Base-by-base conservation (phyloP, 92 coral and sea anemone species). In the Actinernus sp. region DNA sequence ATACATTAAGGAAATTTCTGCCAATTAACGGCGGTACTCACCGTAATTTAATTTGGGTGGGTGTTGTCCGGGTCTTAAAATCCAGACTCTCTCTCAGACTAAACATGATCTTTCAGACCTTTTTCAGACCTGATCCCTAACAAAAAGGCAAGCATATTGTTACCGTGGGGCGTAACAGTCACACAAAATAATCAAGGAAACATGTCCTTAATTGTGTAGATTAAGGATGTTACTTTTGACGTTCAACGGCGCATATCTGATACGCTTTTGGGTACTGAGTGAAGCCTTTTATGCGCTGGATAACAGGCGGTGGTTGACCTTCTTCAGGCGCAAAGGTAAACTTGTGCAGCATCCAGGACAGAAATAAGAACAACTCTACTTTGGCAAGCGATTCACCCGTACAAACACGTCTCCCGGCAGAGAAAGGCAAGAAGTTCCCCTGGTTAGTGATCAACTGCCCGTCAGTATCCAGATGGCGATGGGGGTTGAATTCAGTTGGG, bases 331-430 rank as follows among this genome's bases (percentile, higher is more conserved):
- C 58, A 36, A 86, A 73, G 16, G 83, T 73, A 39, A 49, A 86
- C 74, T 47, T 49, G 0, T 80, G 79, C 2, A 86, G 56, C 79
- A 86, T 49, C 52, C 68, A 66, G 13, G 88, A 49, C 43, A 74
- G 58, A 61, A 86, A 80, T 61, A 73, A 23, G 58, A 86, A 86
- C 69, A 86, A 73, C 64, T 73, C 65, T 25, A 64, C 62, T 61
- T 84, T 84, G 7, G 90, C 85, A 32, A 84, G 34, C 19, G 90
- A 31, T 48, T 76, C 84, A 14, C 90, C 90, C 1, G 85, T 76
- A 18, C 90, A 84, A n/a, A 57, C 80, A 3, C 97, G 87, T 8
- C 88, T 71, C 6, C 97, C 97, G 40, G 88, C 92, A 23, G 82
- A 60, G 29, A 85, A 90, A 7, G 97, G 97, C 2, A 63, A 63